These are phyloP conservation scores for Drosophila ustulata DNA, from an alignment of 2,888 invertebrate species.

Conservation along the genomic window DNA sequence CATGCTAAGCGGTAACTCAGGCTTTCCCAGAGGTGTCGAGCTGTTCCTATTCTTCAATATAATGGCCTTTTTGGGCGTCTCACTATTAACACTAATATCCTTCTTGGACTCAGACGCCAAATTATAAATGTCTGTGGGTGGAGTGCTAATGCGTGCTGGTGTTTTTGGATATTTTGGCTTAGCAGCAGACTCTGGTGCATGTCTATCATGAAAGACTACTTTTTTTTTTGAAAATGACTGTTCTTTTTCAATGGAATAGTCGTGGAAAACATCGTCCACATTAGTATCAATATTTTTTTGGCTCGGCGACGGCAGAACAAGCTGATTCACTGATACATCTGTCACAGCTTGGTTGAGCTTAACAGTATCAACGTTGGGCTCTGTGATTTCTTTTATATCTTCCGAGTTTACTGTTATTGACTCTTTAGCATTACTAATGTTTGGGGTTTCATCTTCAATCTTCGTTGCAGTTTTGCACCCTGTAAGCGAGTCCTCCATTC, in stretches of 20 bases:
- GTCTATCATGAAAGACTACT: slow-evolving; percentile 64
- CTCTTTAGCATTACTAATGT: neutral
- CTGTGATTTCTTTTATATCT: neutral
- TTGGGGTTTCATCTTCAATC: neutral
- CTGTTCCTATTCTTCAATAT: slow-evolving; percentile 50
- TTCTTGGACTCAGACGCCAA: neutral
- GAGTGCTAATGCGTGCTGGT: slow-evolving; percentile 45
- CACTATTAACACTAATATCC: neutral
- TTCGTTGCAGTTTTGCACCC: neutral
- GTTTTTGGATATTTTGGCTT: slow-evolving; percentile 76
- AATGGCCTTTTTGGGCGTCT: slow-evolving; percentile 33
- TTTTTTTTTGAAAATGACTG: slow-evolving; percentile 20
- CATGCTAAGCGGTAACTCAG: slow-evolving; percentile 1
- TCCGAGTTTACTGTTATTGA: neutral
- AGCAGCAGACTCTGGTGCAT: slow-evolving; percentile 30
- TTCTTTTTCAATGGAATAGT: neutral
- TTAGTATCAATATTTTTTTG: neutral
- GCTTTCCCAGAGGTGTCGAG: slow-evolving; percentile 58
- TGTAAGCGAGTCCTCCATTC: neutral
- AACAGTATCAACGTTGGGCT: neutral
- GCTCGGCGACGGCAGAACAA: neutral
- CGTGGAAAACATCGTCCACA: neutral
- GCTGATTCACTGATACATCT: neutral
- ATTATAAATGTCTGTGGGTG: neutral
- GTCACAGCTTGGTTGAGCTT: neutral